Evolutionary conservation across 2,113 vertebrate species (phyloP), one percentile per base, ranked within the genome.

Genomic region (Meriones unguiculatus): DNA sequence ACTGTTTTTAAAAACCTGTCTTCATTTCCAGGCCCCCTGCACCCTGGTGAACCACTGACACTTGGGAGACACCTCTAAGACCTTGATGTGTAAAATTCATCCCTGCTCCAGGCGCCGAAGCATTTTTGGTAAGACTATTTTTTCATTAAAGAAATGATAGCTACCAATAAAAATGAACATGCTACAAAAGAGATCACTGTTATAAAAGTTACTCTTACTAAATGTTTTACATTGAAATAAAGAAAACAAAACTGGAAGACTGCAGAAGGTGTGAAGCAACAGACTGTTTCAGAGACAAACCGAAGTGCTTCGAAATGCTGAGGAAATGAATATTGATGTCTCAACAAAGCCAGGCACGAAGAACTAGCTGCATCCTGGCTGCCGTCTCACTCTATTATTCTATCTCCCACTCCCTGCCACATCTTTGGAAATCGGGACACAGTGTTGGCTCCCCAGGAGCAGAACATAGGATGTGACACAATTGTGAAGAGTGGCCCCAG

Each of bases 341-440:
- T n/a, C 17, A 81, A 78, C 76, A 88, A 81, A 94, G 88, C 8
- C 65, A 35, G 0, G 6, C 70, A 22, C n/a, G 20, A 91, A 84
- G 2, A 95, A 69, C 85, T 93, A 82, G 65, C 41, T 91, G 22
- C 52, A 80, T 91, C 85, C 20, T 62, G 18, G 38, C 11, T n/a
- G 2, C 9, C 46, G 4, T 50, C 32, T 92, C 28, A 5, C 30
- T 38, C n/a, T n/a, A 20, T 13, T 87, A 94, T 91, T 50, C n/a
- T 57, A 9, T 76, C 59, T 64, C n/a, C 6, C 15, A 9, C 30
- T 54, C 9, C 17, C 41, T 92, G 89, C 17, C 14, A 72, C 54
- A 92, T 69, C 41, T 20, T 20, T 88, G 80, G 65, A 96, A 94
- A 82, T 80, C 30, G 67, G 50, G 87, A 91, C 50, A 81, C 86